Conservation (phyloP, 1,140 invertebrate species). For the Formica selysi region DNA sequence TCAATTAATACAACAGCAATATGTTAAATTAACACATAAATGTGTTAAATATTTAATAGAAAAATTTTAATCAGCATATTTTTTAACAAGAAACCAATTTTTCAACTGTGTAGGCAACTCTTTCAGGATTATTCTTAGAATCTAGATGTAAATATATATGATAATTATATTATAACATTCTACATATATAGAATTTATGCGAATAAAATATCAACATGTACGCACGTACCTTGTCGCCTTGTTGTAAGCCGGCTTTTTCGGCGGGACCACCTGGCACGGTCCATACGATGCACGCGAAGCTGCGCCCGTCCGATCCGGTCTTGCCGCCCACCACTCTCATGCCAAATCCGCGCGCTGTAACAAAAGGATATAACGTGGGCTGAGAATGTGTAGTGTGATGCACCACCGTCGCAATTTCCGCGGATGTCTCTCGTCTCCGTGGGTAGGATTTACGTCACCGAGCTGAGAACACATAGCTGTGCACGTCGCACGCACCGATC, state of each 20-base stretch:
- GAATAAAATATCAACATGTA: neutral
- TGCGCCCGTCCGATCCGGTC: conserved; percentile 92
- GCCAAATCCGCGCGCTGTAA: conserved; percentile 94
- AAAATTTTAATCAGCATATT: too few species aligned
- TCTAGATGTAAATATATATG: neutral
- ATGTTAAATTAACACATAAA: too few species aligned
- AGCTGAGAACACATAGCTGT: neutral
- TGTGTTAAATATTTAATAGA: too few species aligned
- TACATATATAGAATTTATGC: neutral
- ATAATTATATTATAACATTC: neutral
- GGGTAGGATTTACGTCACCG: conserved; percentile 22
- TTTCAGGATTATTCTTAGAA: neutral
- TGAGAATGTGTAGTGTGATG: neutral
- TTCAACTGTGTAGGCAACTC: too few species aligned
- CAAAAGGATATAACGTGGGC: conserved; percentile 38
- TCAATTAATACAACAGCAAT: too few species aligned
- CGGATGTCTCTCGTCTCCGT: conserved; percentile 9
- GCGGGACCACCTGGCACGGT: conserved; percentile 96
- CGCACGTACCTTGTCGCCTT: conserved; percentile 92
- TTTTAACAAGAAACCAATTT: too few species aligned
- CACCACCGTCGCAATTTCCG: neutral
- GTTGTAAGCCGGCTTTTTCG: conserved; percentile 94
- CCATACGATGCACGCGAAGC: conserved; percentile 96
- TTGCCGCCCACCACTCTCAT: conserved; percentile 97
- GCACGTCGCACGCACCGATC: neutral